These are phyloP conservation scores for Aphelocoma coerulescens DNA, from an alignment of 2,113 vertebrate species.

Conservation along the genomic window DNA sequence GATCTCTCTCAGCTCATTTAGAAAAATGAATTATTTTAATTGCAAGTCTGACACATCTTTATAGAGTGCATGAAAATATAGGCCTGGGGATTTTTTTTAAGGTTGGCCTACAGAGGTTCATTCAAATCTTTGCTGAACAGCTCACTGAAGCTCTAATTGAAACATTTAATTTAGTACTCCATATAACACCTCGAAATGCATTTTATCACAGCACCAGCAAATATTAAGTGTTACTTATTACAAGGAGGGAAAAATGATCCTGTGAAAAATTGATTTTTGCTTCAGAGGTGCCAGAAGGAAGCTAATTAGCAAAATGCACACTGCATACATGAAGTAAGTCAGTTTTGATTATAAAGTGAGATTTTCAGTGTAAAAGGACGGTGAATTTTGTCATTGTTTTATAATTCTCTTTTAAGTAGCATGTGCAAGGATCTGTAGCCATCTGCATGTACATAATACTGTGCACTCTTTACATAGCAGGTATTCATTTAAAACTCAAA, in stretches of 20 bases:
- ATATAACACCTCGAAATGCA: slow-evolving; percentile 3
- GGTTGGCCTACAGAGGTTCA: slow-evolving; percentile 13
- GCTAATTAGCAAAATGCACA: slow-evolving; percentile 37
- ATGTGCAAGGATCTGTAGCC: neutral
- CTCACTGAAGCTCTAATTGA: slow-evolving; percentile 50
- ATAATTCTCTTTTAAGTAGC: neutral
- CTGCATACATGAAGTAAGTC: neutral
- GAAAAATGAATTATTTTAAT: slow-evolving; percentile 48
- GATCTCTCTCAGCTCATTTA: slow-evolving; percentile 29
- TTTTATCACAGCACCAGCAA: slow-evolving; percentile 36
- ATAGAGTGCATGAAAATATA: slow-evolving; percentile 1
- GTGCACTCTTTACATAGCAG: neutral
- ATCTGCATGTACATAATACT: neutral
- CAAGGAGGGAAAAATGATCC: slow-evolving; percentile 7
- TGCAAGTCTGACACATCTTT: slow-evolving; percentile 28
- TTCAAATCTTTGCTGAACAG: slow-evolving; percentile 38
- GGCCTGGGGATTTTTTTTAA: slow-evolving; percentile 18
- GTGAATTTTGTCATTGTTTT: neutral
- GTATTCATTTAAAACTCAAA: neutral
- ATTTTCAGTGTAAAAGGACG: neutral
- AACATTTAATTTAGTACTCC: slow-evolving; percentile 55
- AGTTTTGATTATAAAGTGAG: neutral
- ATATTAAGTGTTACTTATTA: slow-evolving; percentile 46
- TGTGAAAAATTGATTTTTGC: slow-evolving; percentile 36
- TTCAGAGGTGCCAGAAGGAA: slow-evolving; percentile 29